These are phyloP conservation scores for Muscidifurax raptorellus DNA, from an alignment of 1,140 invertebrate species.

Conservation along the genomic window DNA sequence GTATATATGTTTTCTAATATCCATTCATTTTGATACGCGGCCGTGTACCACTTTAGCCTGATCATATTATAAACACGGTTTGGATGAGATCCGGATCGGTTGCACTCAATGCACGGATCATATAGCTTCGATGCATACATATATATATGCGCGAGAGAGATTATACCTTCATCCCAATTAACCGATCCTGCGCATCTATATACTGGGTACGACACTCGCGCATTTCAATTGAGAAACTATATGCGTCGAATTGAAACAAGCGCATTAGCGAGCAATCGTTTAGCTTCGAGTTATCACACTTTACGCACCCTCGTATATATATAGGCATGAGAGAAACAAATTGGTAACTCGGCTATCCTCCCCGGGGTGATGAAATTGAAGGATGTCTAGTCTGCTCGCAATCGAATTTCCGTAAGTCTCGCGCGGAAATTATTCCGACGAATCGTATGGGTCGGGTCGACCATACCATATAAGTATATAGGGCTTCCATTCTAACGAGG, in stretches of 20 bases:
- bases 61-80: no score
- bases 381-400: no score
- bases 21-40: no score
- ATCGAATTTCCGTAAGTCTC: constrained; percentile 14
- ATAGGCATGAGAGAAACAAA: no score
- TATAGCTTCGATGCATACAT: background rate
- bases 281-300: background rate
- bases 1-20: no score
- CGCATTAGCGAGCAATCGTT: no score
- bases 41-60: no score
- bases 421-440: constrained; percentile 25
- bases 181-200: background rate
- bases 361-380: background rate
- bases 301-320: no score
- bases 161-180: background rate
- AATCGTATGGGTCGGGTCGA: background rate
- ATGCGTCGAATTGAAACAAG: background rate
- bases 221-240: background rate
- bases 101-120: background rate
- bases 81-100: no score
- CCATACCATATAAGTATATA: background rate
- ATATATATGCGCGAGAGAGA: background rate
- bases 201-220: no score
- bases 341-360: no score
- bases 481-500: background rate